Evolutionary conservation across 2,113 vertebrate species (phyloP), one percentile per base, ranked within the genome.

Genomic region (Austrofundulus limnaeus): DNA sequence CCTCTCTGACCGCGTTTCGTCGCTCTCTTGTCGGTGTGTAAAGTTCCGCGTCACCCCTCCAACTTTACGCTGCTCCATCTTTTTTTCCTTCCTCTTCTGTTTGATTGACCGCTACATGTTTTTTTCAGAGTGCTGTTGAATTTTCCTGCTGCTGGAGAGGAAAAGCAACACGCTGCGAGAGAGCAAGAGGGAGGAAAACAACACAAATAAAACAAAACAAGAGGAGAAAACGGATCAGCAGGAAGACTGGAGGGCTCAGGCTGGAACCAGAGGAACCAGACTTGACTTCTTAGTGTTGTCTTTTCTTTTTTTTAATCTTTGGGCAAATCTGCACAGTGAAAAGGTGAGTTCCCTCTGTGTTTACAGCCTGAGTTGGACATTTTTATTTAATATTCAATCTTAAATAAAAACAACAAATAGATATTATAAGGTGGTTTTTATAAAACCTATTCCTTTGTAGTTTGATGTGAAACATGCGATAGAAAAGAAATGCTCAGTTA

Each of bases 101-200:
- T 85, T 90, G 87, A 91, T 89, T 90, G 91, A 90, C 85, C 57
- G 88, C 77, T 89, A 84, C 84, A 81, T 87, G 78, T 54, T 67
- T 81, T 84, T 56, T 79, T 57, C 60, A 16, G 60, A 42, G 61
- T 51, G 77, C 78, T 28, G n/a, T n/a, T 66, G 51, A 81, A 59
- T 82, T 77, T 83, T 81, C 78, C 82, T 87, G 80, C 79, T 89
- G 81, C 83, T 78, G 74, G 67, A 74, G 53, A 23, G 41, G n/a
- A 24, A 52, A 76, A 68, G 69, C 60, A 86, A 74, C 59, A 61
- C 41, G 11, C 31, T 34, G 31, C 10, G 14, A 24, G 37, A 20
- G 52, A 75, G 68, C 34, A 7, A 70, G n/a, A n/a, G n/a, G 45
- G 69, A 63, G 63, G 34, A 42, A 62, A 62, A 46, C 42, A 62